Percentiles rank a stretch among this genome's conserved stretches.
These are phyloP conservation scores for Parazoanthus darwini DNA, from an alignment of 92 coral and sea anemone genomes.

Conservation along the genomic window DNA sequence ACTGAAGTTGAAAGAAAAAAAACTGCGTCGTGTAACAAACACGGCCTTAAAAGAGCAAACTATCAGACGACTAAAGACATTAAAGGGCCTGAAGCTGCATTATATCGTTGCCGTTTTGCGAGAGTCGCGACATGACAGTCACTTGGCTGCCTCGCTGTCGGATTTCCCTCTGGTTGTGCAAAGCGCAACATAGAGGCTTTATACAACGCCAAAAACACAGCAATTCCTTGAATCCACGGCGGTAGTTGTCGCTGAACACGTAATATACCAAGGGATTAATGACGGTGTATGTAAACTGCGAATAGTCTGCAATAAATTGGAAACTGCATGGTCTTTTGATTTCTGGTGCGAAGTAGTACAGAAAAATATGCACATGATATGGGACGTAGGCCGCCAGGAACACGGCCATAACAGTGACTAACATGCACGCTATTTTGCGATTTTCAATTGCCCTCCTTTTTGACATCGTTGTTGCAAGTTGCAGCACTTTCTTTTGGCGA, in stretches of 20 bases:
- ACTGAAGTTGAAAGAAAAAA: too few species aligned
- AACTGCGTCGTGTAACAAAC: too few species aligned
- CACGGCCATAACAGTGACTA: conserved; percentile 15
- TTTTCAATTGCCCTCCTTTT: conserved; percentile 23
- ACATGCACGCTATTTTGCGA: conserved; percentile 24
- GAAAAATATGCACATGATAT: conserved; percentile 24
- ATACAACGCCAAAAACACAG: neutral
- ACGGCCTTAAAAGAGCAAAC: neutral
- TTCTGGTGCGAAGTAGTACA: conserved; percentile 28
- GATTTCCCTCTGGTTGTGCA: neutral
- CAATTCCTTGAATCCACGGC: conserved; percentile 1
- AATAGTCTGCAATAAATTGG: conserved; percentile 31
- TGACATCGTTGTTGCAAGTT: conserved; percentile 23
- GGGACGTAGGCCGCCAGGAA: conserved; percentile 22
- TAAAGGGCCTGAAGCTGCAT: neutral
- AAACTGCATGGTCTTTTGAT: conserved; percentile 29
- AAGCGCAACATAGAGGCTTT: neutral
- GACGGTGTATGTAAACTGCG: conserved; percentile 37
- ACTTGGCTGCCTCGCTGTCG: neutral
- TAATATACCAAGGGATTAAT: conserved; percentile 33
- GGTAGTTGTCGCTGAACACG: conserved; percentile 33
- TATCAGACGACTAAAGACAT: neutral
- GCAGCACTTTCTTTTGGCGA: conserved; percentile 33
- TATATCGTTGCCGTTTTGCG: neutral
- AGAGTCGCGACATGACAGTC: neutral